Evolutionary conservation across 2,113 vertebrate genomes (phyloP).

Genomic region (Bombycilla garrulus): DNA sequence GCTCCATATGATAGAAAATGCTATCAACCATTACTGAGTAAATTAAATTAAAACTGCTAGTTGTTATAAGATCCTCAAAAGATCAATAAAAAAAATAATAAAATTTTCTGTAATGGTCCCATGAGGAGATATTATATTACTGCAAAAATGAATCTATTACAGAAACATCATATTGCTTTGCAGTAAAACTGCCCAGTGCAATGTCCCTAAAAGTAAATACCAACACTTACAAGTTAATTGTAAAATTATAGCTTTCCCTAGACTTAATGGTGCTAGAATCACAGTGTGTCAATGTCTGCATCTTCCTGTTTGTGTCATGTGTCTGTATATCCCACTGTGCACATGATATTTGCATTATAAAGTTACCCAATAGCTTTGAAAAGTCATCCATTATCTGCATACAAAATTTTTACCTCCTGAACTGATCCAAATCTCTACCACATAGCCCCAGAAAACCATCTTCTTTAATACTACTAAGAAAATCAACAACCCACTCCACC

Average conservation of each 20-base stretch:
- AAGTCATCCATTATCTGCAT: not conserved
- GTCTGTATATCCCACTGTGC: not conserved
- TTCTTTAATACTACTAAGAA: not conserved
- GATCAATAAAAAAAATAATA: not conserved
- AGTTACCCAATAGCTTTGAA: not conserved
- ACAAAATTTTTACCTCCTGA: not conserved
- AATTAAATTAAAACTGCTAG: not conserved
- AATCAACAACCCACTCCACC: not conserved
- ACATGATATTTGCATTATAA: not conserved
- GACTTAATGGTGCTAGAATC: not conserved
- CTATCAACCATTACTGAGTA: not conserved
- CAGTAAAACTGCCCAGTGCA: constrained; percentile 13
- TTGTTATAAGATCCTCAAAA: not conserved
- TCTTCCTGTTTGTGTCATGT: not conserved
- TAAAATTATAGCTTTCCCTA: not conserved
- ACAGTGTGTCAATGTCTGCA: not conserved
- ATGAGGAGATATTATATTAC: constrained; percentile 78
- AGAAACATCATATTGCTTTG: constrained; percentile 72
- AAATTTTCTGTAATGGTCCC: constrained; percentile 7
- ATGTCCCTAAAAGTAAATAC: not conserved
- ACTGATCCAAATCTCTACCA: not conserved
- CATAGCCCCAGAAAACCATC: not conserved
- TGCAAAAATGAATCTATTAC: constrained; percentile 76
- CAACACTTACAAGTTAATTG: not conserved
- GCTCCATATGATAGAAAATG: not conserved